Evolutionary conservation across 2,797 vertebrate genomes (phyloP).

Genomic region (Florisuga fusca): DNA sequence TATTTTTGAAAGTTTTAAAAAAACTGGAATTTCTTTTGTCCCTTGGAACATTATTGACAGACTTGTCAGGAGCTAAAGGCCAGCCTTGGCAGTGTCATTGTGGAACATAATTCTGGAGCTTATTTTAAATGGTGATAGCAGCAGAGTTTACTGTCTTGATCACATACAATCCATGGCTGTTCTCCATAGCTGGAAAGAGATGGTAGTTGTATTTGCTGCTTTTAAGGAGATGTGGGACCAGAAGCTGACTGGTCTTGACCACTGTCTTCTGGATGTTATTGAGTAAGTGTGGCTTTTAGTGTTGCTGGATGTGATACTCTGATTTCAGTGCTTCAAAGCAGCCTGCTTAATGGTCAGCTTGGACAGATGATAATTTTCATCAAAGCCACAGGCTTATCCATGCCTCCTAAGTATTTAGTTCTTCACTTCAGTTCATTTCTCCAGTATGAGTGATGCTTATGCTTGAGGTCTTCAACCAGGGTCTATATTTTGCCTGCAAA

Average conservation of each 20-base stretch:
- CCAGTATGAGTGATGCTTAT: background rate
- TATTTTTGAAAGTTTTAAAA: background rate
- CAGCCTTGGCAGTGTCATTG: background rate
- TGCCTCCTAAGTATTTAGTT: background rate
- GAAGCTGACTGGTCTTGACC: background rate
- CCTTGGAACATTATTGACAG: background rate
- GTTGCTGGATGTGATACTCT: background rate
- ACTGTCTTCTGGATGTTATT: background rate
- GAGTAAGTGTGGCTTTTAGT: background rate
- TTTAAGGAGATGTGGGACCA: background rate
- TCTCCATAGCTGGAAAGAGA: background rate
- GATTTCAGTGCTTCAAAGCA: background rate
- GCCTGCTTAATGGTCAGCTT: background rate
- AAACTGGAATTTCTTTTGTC: background rate
- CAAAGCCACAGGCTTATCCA: background rate
- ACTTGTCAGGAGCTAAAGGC: background rate
- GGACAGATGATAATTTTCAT: background rate
- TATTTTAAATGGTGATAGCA: background rate
- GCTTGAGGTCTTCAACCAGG: background rate
- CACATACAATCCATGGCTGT: accelerated
- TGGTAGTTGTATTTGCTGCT: accelerated
- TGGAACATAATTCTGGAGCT: background rate
- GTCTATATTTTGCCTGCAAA: background rate
- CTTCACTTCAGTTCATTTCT: background rate
- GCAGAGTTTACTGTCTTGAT: background rate